Evolutionary conservation across 1,140 invertebrate genomes (phyloP).

Genomic region (Heliconius congener): DNA sequence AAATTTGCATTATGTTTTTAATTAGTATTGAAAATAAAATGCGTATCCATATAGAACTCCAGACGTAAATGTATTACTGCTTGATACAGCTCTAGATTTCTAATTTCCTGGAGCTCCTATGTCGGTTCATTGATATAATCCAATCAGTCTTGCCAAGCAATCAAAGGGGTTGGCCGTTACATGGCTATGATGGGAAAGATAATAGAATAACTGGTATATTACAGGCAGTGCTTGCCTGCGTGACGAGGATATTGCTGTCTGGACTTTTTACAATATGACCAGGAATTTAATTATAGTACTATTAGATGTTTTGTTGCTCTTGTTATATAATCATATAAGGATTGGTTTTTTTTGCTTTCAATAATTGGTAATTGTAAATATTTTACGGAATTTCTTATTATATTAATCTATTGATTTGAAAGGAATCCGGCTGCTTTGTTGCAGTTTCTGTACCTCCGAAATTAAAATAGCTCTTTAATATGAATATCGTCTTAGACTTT

Average conservation of each 20-base stretch:
- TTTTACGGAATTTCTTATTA: no score
- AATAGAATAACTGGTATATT: constrained; percentile 46
- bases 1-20: no score
- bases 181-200: constrained; percentile 35
- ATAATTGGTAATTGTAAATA: no score
- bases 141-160: constrained; percentile 37
- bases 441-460: neutral
- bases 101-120: constrained; percentile 3
- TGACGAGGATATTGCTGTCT: constrained; percentile 65
- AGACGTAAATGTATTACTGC: neutral
- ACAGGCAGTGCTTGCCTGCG: constrained; percentile 31
- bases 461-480: neutral
- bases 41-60: neutral
- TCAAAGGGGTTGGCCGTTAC: constrained; percentile 35
- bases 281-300: constrained; percentile 2
- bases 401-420: neutral
- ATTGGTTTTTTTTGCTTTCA: no score
- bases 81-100: neutral
- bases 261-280: constrained; percentile 29
- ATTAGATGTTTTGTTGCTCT: neutral
- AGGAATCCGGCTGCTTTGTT: no score
- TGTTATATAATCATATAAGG: neutral
- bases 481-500: constrained; percentile 12
- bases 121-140: constrained; percentile 21
- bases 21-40: neutral